These are phyloP conservation scores for Drosophila helvetica DNA, from an alignment of 2,888 invertebrate genomes.

Conservation along the genomic window DNA sequence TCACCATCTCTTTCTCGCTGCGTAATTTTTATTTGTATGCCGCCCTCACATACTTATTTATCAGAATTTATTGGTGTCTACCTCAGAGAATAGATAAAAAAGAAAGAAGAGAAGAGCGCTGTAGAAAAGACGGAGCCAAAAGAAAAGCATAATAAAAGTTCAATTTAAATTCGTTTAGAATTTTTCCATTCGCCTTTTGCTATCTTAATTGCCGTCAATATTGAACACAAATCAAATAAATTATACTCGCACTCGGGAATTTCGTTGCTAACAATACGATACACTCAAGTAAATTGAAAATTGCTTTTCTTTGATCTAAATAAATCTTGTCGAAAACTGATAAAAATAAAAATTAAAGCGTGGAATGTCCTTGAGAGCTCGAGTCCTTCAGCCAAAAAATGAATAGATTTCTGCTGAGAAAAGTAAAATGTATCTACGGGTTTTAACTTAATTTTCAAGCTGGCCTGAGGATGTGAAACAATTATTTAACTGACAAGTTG, in stretches of 20 bases:
- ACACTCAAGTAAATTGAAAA: slow-evolving; percentile 26
- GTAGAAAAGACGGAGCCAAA: slow-evolving; percentile 37
- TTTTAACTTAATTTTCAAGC: too few relatives aligned
- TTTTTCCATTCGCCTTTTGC: slow-evolving; percentile 36
- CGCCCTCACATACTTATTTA: slow-evolving; percentile 56
- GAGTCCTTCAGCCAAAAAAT: too few relatives aligned
- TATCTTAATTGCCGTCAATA: slow-evolving; percentile 69
- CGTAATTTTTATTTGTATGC: slow-evolving; percentile 32
- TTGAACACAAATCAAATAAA: slow-evolving; percentile 51
- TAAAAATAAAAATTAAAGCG: background rate
- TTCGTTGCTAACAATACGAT: background rate
- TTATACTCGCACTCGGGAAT: slow-evolving; percentile 28
- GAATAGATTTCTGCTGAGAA: too few relatives aligned
- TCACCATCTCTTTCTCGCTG: slow-evolving; percentile 1
- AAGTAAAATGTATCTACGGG: too few relatives aligned
- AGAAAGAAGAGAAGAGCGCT: slow-evolving; percentile 16
- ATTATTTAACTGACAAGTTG: background rate
- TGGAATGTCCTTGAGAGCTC: background rate
- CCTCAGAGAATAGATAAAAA: slow-evolving; percentile 68
- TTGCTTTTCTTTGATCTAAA: slow-evolving; percentile 25
- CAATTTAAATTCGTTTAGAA: slow-evolving; percentile 71
- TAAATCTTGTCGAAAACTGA: slow-evolving; percentile 20
- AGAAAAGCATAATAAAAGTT: slow-evolving; percentile 56
- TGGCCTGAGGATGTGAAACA: too few relatives aligned
- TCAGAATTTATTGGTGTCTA: slow-evolving; percentile 75